phyloP scores from a whole-genome alignment of 2,888 invertebrate genomes.

The Dexiosoma caninum region DNA sequence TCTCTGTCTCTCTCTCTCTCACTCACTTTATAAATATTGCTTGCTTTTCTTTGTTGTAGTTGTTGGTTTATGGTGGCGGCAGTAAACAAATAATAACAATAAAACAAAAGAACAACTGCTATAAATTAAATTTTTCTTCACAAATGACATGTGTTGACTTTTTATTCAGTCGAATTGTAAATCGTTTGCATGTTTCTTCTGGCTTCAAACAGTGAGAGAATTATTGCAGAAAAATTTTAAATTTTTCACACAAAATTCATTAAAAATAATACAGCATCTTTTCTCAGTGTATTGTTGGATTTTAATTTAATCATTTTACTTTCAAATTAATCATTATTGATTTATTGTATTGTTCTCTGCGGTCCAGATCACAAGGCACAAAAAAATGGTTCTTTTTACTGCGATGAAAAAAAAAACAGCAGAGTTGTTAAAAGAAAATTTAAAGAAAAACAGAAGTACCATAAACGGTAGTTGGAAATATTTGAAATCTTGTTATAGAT shows the following conservation, averaged over 20 bases:
- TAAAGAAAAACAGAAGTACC: no score
- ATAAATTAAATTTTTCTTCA: slow-evolving; percentile 30
- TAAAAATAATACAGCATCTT: background rate
- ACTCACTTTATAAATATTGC: background rate
- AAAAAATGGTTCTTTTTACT: slow-evolving; percentile 30
- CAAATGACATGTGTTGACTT: slow-evolving; percentile 38
- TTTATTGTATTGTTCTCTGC: slow-evolving; percentile 41
- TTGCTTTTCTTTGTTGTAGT: background rate
- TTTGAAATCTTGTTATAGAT: no score
- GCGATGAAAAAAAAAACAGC: background rate
- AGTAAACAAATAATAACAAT: slow-evolving; percentile 13
- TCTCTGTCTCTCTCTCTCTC: background rate
- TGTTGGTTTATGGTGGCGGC: background rate
- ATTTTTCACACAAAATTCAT: background rate
- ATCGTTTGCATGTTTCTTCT: background rate
- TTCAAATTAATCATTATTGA: slow-evolving; percentile 60
- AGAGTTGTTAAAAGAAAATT: background rate
- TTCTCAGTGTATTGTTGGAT: slow-evolving; percentile 1
- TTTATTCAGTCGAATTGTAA: background rate
- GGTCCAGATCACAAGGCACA: background rate
- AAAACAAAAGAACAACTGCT: slow-evolving; percentile 4
- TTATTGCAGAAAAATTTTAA: background rate
- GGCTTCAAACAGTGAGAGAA: background rate
- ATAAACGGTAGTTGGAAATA: no score
- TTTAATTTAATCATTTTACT: slow-evolving; percentile 11